These are phyloP conservation scores for Synanceia verrucosa DNA, from an alignment of 2,797 vertebrate species.

Conservation along the genomic window DNA sequence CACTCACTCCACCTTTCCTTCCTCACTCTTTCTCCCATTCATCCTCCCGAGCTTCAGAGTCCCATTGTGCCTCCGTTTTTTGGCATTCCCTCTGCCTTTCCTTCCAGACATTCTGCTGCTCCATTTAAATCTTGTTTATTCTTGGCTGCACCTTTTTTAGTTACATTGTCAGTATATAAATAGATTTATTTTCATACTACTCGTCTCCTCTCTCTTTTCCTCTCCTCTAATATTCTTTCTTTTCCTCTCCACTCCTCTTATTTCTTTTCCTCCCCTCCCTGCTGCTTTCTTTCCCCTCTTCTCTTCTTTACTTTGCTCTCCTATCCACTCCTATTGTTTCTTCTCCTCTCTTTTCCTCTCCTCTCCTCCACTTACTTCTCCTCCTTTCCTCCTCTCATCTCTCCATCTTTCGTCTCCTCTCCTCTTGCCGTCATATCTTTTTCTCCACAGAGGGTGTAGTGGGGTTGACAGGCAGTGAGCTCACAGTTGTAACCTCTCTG, in stretches of 20 bases:
- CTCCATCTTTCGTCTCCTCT: not conserved
- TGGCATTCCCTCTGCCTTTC: slow-evolving; percentile 29
- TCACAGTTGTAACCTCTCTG: slow-evolving; percentile 77
- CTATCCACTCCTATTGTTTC: no score
- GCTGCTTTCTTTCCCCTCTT: no score
- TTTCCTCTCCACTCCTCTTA: not conserved
- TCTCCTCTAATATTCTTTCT: not conserved
- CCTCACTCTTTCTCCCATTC: slow-evolving; percentile 52
- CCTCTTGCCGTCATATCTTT: slow-evolving; percentile 24
- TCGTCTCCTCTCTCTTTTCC: slow-evolving; percentile 13
- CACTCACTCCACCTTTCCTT: slow-evolving; percentile 65
- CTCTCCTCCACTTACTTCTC: no score
- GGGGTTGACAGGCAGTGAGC: slow-evolving; percentile 78
- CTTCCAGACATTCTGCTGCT: slow-evolving; percentile 42
- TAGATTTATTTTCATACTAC: slow-evolving; percentile 32
- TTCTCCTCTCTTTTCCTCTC: not conserved
- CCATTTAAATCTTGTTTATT: slow-evolving; percentile 56
- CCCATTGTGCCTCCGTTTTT: slow-evolving; percentile 59
- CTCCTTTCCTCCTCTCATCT: not conserved
- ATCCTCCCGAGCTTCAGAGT: slow-evolving; percentile 36
- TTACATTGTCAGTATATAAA: slow-evolving; percentile 39
- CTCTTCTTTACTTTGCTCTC: no score
- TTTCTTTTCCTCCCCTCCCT: not conserved
- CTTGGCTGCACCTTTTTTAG: slow-evolving; percentile 37
- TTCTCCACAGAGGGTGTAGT: slow-evolving; percentile 52